phyloP scores from a whole-genome alignment of 2,797 vertebrate species.

The Cynopterus sphinx region DNA sequence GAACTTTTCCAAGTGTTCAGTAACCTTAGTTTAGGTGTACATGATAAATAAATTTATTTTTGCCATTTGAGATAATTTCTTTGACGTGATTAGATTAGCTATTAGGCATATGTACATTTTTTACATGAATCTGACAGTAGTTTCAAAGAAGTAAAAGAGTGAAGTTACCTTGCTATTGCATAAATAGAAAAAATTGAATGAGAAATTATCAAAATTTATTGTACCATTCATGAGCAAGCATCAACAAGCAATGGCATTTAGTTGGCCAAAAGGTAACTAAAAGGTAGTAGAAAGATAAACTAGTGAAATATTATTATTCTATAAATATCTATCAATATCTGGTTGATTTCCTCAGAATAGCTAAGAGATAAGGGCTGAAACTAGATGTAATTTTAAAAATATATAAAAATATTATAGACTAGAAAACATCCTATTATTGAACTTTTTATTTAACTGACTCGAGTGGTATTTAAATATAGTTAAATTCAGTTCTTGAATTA shows the following conservation, averaged over 20 bases:
- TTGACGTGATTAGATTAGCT: background rate
- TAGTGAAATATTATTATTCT: background rate
- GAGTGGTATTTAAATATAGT: background rate
- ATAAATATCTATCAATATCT: slow-evolving; percentile 37
- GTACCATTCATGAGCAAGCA: background rate
- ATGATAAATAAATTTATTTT: slow-evolving; percentile 19
- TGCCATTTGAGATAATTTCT: background rate
- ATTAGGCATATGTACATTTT: background rate
- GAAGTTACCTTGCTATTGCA: background rate
- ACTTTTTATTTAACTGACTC: background rate
- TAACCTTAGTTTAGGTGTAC: background rate
- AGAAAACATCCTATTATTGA: background rate
- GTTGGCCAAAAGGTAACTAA: background rate
- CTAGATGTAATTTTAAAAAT: slow-evolving; percentile 1
- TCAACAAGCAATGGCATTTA: slow-evolving; percentile 24
- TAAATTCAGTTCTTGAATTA: background rate
- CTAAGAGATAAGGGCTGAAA: background rate
- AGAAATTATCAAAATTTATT: slow-evolving; percentile 41
- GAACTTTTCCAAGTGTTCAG: background rate
- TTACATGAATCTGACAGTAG: background rate
- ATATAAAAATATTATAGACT: background rate
- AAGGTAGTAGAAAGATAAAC: background rate
- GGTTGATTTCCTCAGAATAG: background rate
- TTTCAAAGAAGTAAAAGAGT: slow-evolving; percentile 8
- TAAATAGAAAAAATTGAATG: background rate